Conservation (phyloP, 2,797 vertebrate species). For the Chlorospingus flavigularis region DNA sequence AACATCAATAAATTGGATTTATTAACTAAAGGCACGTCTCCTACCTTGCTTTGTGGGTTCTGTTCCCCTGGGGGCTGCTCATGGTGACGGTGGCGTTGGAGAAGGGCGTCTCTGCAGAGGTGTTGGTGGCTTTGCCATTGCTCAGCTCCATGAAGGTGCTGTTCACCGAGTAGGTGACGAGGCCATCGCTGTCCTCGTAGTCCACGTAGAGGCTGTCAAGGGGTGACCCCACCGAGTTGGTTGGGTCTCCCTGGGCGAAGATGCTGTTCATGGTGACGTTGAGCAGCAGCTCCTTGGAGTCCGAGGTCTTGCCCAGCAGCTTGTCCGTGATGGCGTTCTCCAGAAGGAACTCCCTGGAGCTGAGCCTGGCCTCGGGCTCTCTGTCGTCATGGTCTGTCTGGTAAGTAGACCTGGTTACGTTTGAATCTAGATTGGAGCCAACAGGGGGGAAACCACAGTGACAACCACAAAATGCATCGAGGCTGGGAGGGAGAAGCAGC, state of each 20-base stretch:
- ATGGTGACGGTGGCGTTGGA: slow-evolving; percentile 80
- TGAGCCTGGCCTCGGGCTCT: slow-evolving; percentile 44
- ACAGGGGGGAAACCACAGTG: slow-evolving; percentile 39
- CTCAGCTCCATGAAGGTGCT: slow-evolving; percentile 85
- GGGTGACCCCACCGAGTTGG: slow-evolving; percentile 73
- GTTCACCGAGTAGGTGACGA: slow-evolving; percentile 70
- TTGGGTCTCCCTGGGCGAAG: slow-evolving; percentile 75
- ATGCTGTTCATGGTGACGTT: slow-evolving; percentile 89
- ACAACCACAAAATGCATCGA: slow-evolving; percentile 42
- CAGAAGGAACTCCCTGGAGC: slow-evolving; percentile 77
- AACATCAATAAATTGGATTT: neutral
- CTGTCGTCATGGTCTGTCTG: slow-evolving; percentile 71
- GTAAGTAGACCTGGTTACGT: slow-evolving; percentile 79
- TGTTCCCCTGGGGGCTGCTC: slow-evolving; percentile 70
- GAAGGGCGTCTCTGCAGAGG: slow-evolving; percentile 78
- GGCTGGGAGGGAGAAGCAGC: neutral
- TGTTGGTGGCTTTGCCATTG: slow-evolving; percentile 77
- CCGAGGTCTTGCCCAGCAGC: slow-evolving; percentile 72
- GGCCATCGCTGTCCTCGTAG: slow-evolving; percentile 77
- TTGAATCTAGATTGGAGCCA: slow-evolving; percentile 76
- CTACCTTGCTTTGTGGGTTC: slow-evolving; percentile 92
- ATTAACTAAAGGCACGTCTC: neutral
- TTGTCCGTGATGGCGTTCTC: slow-evolving; percentile 88
- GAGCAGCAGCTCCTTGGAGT: slow-evolving; percentile 79
- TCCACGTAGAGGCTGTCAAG: slow-evolving; percentile 77